Evolutionary conservation across 1,140 invertebrate species (phyloP), one percentile per base, ranked within the genome.

Genomic region (Tetragnatha versicolor): DNA sequence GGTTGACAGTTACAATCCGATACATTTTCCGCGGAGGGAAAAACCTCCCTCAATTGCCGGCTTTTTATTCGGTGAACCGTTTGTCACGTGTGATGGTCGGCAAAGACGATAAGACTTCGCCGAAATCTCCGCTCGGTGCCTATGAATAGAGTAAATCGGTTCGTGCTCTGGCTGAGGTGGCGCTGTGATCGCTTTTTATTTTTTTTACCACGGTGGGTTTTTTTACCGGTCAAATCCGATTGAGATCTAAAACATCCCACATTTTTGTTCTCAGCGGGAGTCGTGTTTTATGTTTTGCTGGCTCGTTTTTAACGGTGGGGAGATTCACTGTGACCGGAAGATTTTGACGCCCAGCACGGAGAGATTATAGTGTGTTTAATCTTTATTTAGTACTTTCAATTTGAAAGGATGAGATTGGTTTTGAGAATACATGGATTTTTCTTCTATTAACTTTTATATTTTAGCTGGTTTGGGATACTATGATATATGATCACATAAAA

Each of bases 81-180:
- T 49, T 55, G 49, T 70, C 68, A 70, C 55, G 31, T 70, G n/a
- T 55, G 49, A 70, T 70, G 29, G 25, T 29, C n/a, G 20, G n/a
- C 35, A 22, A 27, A 17, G 10, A 47, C 68, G 68, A 70, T 70
- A 70, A 70, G 49, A 55, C 68, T 20, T 20, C 49, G 17, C 7
- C 33, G 31, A 27, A 55, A 42, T 70, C 51, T 63, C 37, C 33
- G 29, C 31, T 55, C 10, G 5, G 35, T n/a, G 45, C 39, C 49
- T 70, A 70, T 70, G 29, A 55, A 70, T 70, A 70, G 68, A 68
- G 17, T 35, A 55, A 55, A 49, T 70, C 68, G 27, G 22, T 70
- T 55, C 33, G 47, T 25, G 22, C 20, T 33, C 65, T n/a, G 9
- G 55, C 2, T 31, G 20, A 27, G 29, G 29, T 33, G 42, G 29